phyloP scores from a whole-genome alignment of 2,888 invertebrate genomes.

The Sturmia bella region DNA sequence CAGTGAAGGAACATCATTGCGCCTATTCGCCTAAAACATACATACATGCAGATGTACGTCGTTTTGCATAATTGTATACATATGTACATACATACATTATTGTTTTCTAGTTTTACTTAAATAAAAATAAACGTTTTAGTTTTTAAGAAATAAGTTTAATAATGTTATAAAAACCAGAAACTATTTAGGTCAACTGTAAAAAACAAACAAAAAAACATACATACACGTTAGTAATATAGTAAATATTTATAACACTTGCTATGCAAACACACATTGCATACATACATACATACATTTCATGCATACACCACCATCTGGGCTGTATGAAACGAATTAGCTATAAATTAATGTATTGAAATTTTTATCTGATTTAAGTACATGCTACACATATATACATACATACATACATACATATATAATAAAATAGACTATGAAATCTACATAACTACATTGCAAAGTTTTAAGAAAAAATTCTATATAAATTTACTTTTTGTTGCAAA shows the following conservation, averaged over 20 bases:
- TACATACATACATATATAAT: too few species aligned
- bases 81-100: slow-evolving; percentile 60
- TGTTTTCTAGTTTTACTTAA: slow-evolving; percentile 71
- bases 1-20: too few species aligned
- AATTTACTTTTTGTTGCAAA: slow-evolving; percentile 35
- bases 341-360: slow-evolving; percentile 43
- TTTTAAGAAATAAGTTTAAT: slow-evolving; percentile 36
- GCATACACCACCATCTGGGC: too few species aligned
- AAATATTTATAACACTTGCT: slow-evolving; percentile 9
- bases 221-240: slow-evolving; percentile 18
- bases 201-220: slow-evolving; percentile 41
- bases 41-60: slow-evolving; percentile 15
- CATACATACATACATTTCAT: slow-evolving; percentile 12
- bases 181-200: slow-evolving; percentile 36
- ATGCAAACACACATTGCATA: too few species aligned
- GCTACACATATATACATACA: too few species aligned
- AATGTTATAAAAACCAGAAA: slow-evolving; percentile 20
- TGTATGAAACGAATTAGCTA: slow-evolving; percentile 9
- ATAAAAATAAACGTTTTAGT: slow-evolving; percentile 29
- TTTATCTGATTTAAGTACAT: slow-evolving; percentile 31
- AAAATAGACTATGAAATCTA: slow-evolving; percentile 12
- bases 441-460: slow-evolving; percentile 26
- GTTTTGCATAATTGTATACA: slow-evolving; percentile 16
- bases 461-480: slow-evolving; percentile 22
- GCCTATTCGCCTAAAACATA: too few species aligned